These are phyloP conservation scores for Chelonia mydas DNA, from an alignment of 2,797 vertebrate genomes.

Conservation along the genomic window DNA sequence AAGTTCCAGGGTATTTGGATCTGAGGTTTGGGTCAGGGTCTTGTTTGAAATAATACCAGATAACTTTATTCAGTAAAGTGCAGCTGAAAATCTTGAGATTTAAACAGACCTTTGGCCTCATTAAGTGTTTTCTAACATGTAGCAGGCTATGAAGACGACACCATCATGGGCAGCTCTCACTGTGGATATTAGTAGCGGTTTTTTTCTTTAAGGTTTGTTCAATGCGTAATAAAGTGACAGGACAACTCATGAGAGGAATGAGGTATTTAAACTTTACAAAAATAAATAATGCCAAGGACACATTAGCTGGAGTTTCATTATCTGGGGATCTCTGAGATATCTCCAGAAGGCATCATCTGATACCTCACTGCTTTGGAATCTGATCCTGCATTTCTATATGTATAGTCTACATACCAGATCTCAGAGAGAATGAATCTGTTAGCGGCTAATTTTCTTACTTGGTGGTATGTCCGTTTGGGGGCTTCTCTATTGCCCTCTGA, in stretches of 20 bases:
- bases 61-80: background rate
- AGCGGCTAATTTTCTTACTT: constrained; percentile 38
- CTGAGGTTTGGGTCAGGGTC: background rate
- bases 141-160: background rate
- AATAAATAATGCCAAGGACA: background rate
- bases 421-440: constrained; percentile 52
- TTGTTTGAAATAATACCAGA: constrained; percentile 32
- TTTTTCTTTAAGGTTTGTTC: background rate
- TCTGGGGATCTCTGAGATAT: background rate
- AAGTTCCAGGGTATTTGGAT: background rate
- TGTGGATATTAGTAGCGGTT: background rate
- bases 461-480: constrained; percentile 27
- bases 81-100: background rate
- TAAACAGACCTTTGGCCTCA: background rate
- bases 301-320: background rate
- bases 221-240: background rate
- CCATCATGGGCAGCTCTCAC: background rate
- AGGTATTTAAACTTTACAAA: background rate
- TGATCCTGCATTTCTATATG: background rate
- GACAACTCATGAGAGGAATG: background rate
- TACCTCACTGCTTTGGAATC: constrained; percentile 18
- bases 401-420: background rate
- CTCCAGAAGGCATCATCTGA: constrained; percentile 28
- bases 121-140: background rate
- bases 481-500: constrained; percentile 35